Conservation (phyloP, 2,888 invertebrate species). For the Oligia fasciuncula region DNA sequence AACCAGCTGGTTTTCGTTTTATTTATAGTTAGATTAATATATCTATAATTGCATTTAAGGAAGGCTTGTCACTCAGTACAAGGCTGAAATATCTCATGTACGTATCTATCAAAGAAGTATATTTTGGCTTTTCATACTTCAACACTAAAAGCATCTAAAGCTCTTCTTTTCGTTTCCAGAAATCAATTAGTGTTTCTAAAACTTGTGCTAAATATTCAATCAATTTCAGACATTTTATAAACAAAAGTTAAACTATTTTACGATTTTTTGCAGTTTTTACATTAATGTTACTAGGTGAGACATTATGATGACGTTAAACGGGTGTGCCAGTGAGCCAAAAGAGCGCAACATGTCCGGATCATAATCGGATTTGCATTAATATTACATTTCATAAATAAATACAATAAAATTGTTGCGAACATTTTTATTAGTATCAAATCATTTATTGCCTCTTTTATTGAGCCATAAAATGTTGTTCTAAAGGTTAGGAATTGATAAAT, state of each 20-base stretch:
- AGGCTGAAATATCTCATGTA: background rate
- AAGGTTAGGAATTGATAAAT: slow-evolving; percentile 15
- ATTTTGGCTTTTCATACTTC: background rate
- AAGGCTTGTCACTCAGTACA: background rate
- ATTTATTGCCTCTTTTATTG: slow-evolving; percentile 37
- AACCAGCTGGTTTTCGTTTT: background rate
- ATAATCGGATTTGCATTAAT: slow-evolving; percentile 37
- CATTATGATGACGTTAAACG: slow-evolving; percentile 31
- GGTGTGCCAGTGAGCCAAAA: slow-evolving; percentile 43
- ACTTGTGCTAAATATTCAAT: slow-evolving; percentile 22
- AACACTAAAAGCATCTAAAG: background rate
- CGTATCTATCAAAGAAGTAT: background rate
- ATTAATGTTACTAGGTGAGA: slow-evolving; percentile 47
- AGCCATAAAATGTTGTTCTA: slow-evolving; percentile 17
- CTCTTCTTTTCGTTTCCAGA: background rate
- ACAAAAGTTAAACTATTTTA: slow-evolving; percentile 31
- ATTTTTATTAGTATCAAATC: slow-evolving; percentile 25
- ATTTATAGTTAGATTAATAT: background rate
- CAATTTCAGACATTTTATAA: slow-evolving; percentile 32
- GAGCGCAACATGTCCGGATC: slow-evolving; percentile 6
- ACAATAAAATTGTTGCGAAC: slow-evolving; percentile 15
- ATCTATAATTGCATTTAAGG: background rate
- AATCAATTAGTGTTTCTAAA: slow-evolving; percentile 15
- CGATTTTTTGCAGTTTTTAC: slow-evolving; percentile 28
- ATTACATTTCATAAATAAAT: slow-evolving; percentile 19